phyloP scores from a whole-genome alignment of 1,140 invertebrate genomes.

The Ctenoplectra terminalis region DNA sequence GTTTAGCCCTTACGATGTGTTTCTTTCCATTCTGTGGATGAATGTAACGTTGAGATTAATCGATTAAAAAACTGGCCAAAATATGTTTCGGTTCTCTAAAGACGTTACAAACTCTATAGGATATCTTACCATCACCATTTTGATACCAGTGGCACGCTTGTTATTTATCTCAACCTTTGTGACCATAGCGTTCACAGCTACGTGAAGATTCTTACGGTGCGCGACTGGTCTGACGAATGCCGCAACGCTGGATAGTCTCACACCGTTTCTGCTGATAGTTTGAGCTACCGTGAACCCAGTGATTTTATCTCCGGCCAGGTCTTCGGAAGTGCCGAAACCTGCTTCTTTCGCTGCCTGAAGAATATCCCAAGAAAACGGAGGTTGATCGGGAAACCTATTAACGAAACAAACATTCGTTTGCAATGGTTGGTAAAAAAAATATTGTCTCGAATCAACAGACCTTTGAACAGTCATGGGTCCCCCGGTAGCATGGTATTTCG shows the following conservation, averaged over 20 bases:
- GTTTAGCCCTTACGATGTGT: slow-evolving; percentile 75
- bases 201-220: slow-evolving; percentile 87
- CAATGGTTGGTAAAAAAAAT: neutral
- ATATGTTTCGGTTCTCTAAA: too few relatives aligned
- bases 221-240: slow-evolving; percentile 86
- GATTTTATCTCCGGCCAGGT: slow-evolving; percentile 84
- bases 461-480: slow-evolving; percentile 84
- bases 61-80: too few relatives aligned
- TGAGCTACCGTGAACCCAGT: slow-evolving; percentile 81
- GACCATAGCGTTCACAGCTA: slow-evolving; percentile 86
- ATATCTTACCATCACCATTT: slow-evolving; percentile 62
- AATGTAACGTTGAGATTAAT: neutral
- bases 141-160: slow-evolving; percentile 65
- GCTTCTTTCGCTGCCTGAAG: slow-evolving; percentile 85
- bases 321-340: slow-evolving; percentile 84
- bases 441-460: slow-evolving; percentile 39
- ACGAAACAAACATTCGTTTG: neutral
- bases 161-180: slow-evolving; percentile 78
- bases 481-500: slow-evolving; percentile 78
- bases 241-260: slow-evolving; percentile 85
- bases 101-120: neutral
- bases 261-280: slow-evolving; percentile 85
- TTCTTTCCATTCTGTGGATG: slow-evolving; percentile 76
- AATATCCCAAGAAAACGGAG: slow-evolving; percentile 83
- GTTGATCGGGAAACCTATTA: slow-evolving; percentile 83